Conservation (phyloP, 2,113 vertebrate genomes). For the Myotis brandtii region DNA sequence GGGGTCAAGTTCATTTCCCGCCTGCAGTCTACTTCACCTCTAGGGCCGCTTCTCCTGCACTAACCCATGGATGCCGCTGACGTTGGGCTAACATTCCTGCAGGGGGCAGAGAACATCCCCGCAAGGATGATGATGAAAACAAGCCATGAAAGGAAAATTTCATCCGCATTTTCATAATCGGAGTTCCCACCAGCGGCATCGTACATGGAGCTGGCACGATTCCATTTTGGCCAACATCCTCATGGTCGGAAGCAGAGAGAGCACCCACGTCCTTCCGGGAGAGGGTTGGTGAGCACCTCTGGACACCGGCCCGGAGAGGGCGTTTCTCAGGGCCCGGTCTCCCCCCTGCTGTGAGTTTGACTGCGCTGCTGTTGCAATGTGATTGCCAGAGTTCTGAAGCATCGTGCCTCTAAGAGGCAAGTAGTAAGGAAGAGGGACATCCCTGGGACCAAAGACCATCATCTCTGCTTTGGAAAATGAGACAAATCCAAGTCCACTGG, state of each 20-base stretch:
- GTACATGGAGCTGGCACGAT: not conserved
- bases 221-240: not conserved
- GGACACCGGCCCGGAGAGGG: not conserved
- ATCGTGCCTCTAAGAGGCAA: not conserved
- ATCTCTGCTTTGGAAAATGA: not conserved
- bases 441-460: not conserved
- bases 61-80: not conserved
- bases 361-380: not conserved
- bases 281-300: not conserved
- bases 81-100: constrained; percentile 11
- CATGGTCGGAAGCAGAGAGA: not conserved
- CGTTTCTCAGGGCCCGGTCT: not conserved
- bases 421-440: not conserved
- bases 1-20: not conserved
- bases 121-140: constrained; percentile 58
- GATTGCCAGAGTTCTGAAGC: not conserved
- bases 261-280: not conserved
- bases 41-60: not conserved
- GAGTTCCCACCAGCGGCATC: constrained; percentile 13
- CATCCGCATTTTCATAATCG: constrained; percentile 38
- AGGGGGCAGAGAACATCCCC: not conserved
- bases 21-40: not conserved
- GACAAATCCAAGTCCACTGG: not conserved
- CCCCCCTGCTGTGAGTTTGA: too few relatives aligned
- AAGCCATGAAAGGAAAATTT: constrained; percentile 60